phyloP scores from a whole-genome alignment of 2,113 vertebrate species.

The Geococcyx californianus region DNA sequence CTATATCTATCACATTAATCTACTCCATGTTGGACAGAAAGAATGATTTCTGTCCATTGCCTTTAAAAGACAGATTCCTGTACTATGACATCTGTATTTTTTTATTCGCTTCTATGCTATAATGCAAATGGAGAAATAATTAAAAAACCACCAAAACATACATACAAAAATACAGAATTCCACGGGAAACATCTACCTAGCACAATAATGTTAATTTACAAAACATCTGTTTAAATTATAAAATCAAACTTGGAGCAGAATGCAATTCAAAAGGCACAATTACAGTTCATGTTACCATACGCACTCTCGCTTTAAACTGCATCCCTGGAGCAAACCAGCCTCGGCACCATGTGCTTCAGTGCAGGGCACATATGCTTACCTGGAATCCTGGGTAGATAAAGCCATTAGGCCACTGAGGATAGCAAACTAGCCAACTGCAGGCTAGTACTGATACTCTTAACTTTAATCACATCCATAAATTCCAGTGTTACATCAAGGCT shows the following conservation, averaged over 20 bases:
- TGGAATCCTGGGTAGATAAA: neutral
- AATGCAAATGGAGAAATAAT: neutral
- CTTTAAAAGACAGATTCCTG: neutral
- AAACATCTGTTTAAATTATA: neutral
- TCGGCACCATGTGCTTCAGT: neutral
- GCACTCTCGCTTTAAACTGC: neutral
- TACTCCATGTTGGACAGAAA: neutral
- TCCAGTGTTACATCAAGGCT: neutral
- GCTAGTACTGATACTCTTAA: neutral
- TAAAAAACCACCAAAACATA: neutral
- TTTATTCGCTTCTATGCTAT: neutral
- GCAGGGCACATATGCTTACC: accelerated
- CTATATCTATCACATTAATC: neutral
- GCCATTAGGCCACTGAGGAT: neutral
- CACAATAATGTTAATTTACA: neutral
- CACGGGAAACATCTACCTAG: neutral
- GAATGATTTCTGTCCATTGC: neutral
- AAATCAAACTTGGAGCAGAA: neutral
- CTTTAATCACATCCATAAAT: neutral
- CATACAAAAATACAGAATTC: neutral
- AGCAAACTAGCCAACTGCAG: neutral
- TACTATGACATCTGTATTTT: neutral
- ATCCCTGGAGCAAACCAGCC: neutral
- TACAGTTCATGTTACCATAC: neutral
- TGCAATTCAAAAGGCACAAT: neutral